Conservation (phyloP, 2,888 invertebrate species). For the Scaptomyza parva region DNA sequence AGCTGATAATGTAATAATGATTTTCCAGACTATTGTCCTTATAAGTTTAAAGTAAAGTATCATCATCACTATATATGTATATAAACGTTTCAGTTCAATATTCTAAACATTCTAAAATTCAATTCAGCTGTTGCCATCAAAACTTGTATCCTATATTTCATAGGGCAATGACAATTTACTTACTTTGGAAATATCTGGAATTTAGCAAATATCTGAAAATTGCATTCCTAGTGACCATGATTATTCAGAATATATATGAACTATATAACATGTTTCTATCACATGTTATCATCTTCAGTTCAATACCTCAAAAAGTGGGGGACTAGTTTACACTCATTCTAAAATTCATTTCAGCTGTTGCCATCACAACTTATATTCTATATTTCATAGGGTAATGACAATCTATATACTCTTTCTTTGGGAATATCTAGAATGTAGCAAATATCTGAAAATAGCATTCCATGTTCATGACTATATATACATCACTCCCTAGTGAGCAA, state of each 20-base stretch:
- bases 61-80: too few species aligned
- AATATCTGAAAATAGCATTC: slow-evolving; percentile 6
- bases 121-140: not conserved
- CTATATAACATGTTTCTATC: too few species aligned
- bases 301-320: too few species aligned
- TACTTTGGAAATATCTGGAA: not conserved
- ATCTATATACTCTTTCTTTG: not conserved
- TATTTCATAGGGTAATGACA: slow-evolving; percentile 7
- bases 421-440: not conserved
- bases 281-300: too few species aligned
- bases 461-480: not conserved
- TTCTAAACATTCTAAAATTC: too few species aligned
- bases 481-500: slow-evolving; percentile 5
- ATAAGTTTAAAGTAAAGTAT: too few species aligned
- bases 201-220: slow-evolving; percentile 3
- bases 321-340: too few species aligned
- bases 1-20: slow-evolving; percentile 10
- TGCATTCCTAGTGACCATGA: not conserved
- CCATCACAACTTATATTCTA: not conserved
- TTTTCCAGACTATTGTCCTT: not conserved
- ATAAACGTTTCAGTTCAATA: too few species aligned
- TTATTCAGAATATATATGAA: too few species aligned
- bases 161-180: slow-evolving; percentile 9
- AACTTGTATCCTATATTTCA: not conserved
- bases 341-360: not conserved